These are phyloP conservation scores for Champsocephalus gunnari DNA, from an alignment of 2,797 vertebrate genomes.

Conservation along the genomic window DNA sequence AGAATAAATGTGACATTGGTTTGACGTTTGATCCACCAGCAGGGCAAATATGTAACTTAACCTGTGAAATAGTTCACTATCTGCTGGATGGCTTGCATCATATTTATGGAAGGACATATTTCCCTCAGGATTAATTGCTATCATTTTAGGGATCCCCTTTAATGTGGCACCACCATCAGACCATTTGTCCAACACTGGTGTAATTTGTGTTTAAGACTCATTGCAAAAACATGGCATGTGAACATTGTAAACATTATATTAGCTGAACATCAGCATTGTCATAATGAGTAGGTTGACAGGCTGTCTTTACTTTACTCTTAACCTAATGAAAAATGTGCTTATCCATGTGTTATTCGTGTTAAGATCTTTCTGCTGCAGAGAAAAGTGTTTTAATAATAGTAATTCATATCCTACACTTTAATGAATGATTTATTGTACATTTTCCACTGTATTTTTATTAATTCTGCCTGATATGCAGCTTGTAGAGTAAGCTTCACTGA, in stretches of 20 bases:
- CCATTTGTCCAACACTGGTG: neutral
- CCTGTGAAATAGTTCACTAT: neutral
- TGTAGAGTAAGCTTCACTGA: neutral
- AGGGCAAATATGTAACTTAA: neutral
- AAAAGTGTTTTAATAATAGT: neutral
- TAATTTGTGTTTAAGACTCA: neutral
- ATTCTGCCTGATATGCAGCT: neutral
- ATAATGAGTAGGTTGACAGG: neutral
- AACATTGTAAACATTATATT: neutral
- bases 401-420: neutral
- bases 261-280: neutral
- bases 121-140: no score
- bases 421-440: neutral
- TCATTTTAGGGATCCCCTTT: neutral
- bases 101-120: neutral
- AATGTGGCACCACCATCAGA: neutral
- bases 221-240: neutral
- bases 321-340: neutral
- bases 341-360: neutral
- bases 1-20: no score
- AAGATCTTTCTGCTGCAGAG: no score
- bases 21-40: no score
- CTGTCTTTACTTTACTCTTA: neutral
- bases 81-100: neutral
- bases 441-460: neutral